A percentile compares a stretch with the other conserved stretches of the same genome.
Conservation (phyloP, 2,888 invertebrate species). For the Idaea dimidiata region DNA sequence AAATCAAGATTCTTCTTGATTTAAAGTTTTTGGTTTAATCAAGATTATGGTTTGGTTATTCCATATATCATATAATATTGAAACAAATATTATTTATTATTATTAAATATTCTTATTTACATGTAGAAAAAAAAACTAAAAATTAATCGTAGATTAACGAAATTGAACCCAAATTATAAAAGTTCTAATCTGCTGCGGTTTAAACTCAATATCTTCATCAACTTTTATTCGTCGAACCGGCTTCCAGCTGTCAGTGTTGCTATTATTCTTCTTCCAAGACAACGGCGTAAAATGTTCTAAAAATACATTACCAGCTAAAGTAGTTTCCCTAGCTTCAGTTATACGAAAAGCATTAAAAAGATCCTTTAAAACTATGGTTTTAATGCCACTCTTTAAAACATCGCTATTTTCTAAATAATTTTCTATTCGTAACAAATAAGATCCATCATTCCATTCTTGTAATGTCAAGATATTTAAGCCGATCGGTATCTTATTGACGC, state of each 20-base stretch:
- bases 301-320: slow-evolving; percentile 84
- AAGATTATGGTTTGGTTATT: too few species aligned
- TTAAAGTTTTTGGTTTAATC: too few species aligned
- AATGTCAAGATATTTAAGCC: slow-evolving; percentile 88
- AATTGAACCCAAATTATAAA: slow-evolving; percentile 68
- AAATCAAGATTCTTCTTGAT: too few species aligned
- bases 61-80: too few species aligned
- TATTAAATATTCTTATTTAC: too few species aligned
- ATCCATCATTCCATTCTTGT: slow-evolving; percentile 85
- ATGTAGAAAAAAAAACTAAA: too few species aligned
- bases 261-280: neutral
- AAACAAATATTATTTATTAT: too few species aligned
- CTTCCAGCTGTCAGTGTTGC: slow-evolving; percentile 4
- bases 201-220: slow-evolving; percentile 66
- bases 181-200: slow-evolving; percentile 88
- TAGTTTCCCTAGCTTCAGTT: slow-evolving; percentile 80
- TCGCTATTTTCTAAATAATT: slow-evolving; percentile 87
- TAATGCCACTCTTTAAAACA: slow-evolving; percentile 68
- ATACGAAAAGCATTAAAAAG: slow-evolving; percentile 81
- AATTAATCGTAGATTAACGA: neutral
- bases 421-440: slow-evolving; percentile 87
- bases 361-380: slow-evolving; percentile 77
- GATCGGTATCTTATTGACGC: slow-evolving; percentile 79
- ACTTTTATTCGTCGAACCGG: slow-evolving; percentile 33
- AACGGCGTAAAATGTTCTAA: slow-evolving; percentile 75